A percentile compares a stretch with the other conserved stretches of the same genome.
Conservation (phyloP, 2,113 vertebrate genomes). For the Ciconia maguari region DNA sequence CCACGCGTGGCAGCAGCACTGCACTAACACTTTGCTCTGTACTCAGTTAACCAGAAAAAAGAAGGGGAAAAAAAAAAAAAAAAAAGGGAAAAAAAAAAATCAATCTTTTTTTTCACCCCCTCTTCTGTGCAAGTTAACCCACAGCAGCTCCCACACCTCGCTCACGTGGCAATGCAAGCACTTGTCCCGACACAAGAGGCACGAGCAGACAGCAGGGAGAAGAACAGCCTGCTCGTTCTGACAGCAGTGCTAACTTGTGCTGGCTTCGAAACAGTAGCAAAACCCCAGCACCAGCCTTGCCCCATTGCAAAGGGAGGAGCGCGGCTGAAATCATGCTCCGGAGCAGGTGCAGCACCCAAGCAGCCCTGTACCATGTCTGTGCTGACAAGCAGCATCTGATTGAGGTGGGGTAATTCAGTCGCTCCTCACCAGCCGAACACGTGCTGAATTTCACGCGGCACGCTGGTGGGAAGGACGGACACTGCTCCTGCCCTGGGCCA, state of each 20-base stretch:
- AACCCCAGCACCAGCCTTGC: not conserved
- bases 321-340: accelerated
- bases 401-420: not conserved
- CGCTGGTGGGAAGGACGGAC: not conserved
- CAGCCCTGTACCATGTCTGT: accelerated
- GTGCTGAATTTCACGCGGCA: accelerated
- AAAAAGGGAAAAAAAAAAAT: too few relatives aligned
- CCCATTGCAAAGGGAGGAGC: accelerated
- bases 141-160: not conserved
- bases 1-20: accelerated
- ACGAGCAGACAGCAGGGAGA: not conserved
- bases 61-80: too few relatives aligned
- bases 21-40: not conserved
- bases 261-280: not conserved
- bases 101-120: not conserved
- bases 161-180: accelerated
- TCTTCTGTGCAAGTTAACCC: not conserved
- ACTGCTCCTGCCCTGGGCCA: not conserved
- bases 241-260: not conserved
- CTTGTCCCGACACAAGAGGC: not conserved
- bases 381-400: accelerated
- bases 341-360: not conserved
- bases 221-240: not conserved
- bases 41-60: not conserved
- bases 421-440: not conserved